Conservation (phyloP, 2,888 invertebrate species). For the Campoplex nolae region DNA sequence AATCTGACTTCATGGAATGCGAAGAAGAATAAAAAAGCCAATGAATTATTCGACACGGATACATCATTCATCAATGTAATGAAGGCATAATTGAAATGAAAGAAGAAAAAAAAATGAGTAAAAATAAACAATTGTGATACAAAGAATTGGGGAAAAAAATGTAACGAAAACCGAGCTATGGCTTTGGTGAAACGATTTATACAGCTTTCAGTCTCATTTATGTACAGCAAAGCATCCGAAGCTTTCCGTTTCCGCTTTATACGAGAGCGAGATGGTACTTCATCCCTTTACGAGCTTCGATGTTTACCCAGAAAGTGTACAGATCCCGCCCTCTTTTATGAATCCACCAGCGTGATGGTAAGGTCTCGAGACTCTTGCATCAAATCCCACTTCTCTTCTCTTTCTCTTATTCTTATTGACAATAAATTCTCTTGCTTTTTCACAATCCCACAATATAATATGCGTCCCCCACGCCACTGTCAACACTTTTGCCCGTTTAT, state of each 20-base stretch:
- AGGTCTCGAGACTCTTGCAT: conserved; percentile 17
- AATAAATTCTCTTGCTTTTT: conserved; percentile 36
- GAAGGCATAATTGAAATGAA: neutral
- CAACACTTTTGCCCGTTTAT: conserved; percentile 14
- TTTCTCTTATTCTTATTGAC: conserved; percentile 28
- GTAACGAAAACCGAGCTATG: conserved; percentile 5
- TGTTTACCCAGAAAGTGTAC: conserved; percentile 48
- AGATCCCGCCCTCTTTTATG: conserved; percentile 58
- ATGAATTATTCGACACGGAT: neutral
- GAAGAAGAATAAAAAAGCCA: neutral
- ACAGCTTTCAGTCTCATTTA: neutral
- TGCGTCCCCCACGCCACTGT: neutral
- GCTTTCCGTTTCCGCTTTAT: conserved; percentile 35
- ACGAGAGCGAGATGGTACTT: conserved; percentile 30
- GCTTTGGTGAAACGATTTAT: conserved; percentile 1
- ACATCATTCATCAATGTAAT: no score
- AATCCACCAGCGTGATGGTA: conserved; percentile 42
- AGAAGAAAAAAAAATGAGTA: neutral
- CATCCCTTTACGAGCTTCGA: conserved; percentile 62
- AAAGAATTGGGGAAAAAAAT: neutral
- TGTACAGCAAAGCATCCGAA: conserved; percentile 19
- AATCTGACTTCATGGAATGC: neutral
- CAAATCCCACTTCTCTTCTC: conserved; percentile 17
- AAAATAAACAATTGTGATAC: conserved; percentile 1
- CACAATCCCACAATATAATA: conserved; percentile 35